A percentile compares a stretch with the other conserved stretches of the same genome.
These are phyloP conservation scores for Tiliqua scincoides DNA, from an alignment of 2,113 vertebrate species.

Conservation along the genomic window DNA sequence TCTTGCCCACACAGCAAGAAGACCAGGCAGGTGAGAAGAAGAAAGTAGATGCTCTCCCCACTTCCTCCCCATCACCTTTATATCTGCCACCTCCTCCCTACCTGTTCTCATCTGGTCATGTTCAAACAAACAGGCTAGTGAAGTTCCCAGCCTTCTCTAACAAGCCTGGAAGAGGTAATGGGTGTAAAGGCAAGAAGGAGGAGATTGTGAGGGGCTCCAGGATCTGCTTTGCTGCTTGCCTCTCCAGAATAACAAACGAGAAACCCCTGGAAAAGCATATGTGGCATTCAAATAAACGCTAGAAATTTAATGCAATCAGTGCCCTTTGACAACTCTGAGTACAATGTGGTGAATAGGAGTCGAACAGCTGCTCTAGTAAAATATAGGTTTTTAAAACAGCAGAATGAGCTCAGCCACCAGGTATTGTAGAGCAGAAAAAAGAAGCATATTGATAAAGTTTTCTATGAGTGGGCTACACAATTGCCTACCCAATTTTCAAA, in stretches of 20 bases:
- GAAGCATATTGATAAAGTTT: background rate
- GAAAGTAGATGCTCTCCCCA: too few species aligned
- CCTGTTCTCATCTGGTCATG: too few species aligned
- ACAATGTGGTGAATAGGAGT: accelerated
- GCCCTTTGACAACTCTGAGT: background rate
- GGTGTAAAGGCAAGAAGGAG: too few species aligned
- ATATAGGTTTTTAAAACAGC: background rate
- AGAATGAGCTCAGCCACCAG: background rate
- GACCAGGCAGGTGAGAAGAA: too few species aligned
- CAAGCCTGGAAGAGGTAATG: too few species aligned
- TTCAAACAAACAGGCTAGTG: too few species aligned
- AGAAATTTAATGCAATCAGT: background rate
- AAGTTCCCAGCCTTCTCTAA: too few species aligned
- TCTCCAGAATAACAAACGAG: background rate
- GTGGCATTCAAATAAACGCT: background rate
- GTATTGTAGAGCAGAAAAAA: background rate
- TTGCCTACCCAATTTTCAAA: background rate
- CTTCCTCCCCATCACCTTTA: too few species aligned
- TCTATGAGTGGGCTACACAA: background rate
- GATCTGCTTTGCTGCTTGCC: too few species aligned
- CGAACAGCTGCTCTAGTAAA: background rate
- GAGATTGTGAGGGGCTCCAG: too few species aligned
- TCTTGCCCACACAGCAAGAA: too few species aligned
- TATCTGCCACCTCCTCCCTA: too few species aligned
- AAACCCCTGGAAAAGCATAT: conserved; percentile 15